phyloP scores from a whole-genome alignment of 2,888 invertebrate species.

The Volucella inanis region DNA sequence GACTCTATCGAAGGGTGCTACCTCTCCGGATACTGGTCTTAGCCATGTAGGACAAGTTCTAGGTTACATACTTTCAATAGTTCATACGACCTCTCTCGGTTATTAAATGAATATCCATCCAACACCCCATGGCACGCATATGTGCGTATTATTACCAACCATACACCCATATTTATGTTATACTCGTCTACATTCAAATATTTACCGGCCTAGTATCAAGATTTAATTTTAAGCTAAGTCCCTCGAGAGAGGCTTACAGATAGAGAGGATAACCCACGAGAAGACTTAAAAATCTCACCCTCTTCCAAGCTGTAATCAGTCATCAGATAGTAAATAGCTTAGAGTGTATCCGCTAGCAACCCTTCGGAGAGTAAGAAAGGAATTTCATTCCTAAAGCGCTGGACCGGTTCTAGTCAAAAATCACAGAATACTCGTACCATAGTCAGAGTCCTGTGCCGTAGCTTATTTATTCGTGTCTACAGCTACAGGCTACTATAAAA shows the following conservation, averaged over 20 bases:
- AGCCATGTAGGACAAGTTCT: slow-evolving; percentile 30
- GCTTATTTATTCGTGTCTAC: neutral
- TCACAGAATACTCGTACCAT: slow-evolving; percentile 60
- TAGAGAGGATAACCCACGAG: slow-evolving; percentile 23
- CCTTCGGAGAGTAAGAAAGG: slow-evolving; percentile 25
- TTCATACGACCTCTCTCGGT: slow-evolving; percentile 33
- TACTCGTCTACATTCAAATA: no score
- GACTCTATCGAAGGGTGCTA: slow-evolving; percentile 26
- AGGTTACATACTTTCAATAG: slow-evolving; percentile 9
- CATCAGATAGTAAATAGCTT: slow-evolving; percentile 65
- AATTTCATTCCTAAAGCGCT: slow-evolving; percentile 29
- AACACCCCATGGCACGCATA: slow-evolving; percentile 64
- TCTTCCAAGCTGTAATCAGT: slow-evolving; percentile 54
- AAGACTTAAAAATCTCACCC: slow-evolving; percentile 14
- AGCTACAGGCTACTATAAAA: slow-evolving; percentile 42
- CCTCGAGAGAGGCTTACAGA: slow-evolving; percentile 50
- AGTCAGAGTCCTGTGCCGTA: slow-evolving; percentile 28
- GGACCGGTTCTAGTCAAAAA: slow-evolving; percentile 73
- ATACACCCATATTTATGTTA: neutral
- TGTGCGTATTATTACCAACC: slow-evolving; percentile 43
- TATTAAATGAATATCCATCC: slow-evolving; percentile 70
- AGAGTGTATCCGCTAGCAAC: slow-evolving; percentile 27
- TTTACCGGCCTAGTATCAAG: slow-evolving; percentile 40
- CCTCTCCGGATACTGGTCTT: slow-evolving; percentile 32
- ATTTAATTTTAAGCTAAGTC: slow-evolving; percentile 72